A percentile compares a stretch with the other conserved stretches of the same genome.
These are phyloP conservation scores for Ceratoteleas bidentatus DNA, from an alignment of 1,140 invertebrate species.

Conservation along the genomic window DNA sequence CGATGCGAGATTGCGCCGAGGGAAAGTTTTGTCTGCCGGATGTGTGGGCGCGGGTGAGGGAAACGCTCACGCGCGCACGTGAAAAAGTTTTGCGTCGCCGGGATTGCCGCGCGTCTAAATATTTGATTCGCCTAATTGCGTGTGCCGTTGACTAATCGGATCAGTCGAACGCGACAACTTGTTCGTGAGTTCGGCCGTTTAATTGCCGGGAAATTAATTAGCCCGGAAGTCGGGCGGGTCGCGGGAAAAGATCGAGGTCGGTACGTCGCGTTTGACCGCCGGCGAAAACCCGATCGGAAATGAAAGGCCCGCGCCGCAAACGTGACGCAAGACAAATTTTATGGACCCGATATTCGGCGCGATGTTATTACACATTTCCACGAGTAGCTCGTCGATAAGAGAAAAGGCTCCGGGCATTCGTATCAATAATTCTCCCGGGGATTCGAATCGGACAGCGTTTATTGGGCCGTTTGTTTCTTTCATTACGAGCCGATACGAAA, in stretches of 20 bases:
- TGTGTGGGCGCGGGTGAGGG: slow-evolving; percentile 34
- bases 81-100: neutral
- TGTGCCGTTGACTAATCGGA: neutral
- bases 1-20: slow-evolving; percentile 50
- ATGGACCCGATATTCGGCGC: neutral
- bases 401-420: slow-evolving; percentile 30
- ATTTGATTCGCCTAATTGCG: slow-evolving; percentile 4
- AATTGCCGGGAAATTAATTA: no score
- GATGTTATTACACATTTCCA: slow-evolving; percentile 29
- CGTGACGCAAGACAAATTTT: slow-evolving; percentile 10
- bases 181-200: no score
- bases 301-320: neutral
- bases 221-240: no score
- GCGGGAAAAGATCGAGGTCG: no score
- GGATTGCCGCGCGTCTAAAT: slow-evolving; percentile 4
- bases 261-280: no score
- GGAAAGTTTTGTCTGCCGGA: slow-evolving; percentile 62
- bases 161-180: neutral
- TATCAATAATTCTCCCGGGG: slow-evolving; percentile 49
- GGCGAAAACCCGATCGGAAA: no score
- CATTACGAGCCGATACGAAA: slow-evolving; percentile 52
- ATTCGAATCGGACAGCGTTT: slow-evolving; percentile 49
- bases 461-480: slow-evolving; percentile 56
- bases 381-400: slow-evolving; percentile 32
- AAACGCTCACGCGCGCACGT: neutral